phyloP scores from a whole-genome alignment of 2,797 vertebrate species.

The Chelon labrosus region DNA sequence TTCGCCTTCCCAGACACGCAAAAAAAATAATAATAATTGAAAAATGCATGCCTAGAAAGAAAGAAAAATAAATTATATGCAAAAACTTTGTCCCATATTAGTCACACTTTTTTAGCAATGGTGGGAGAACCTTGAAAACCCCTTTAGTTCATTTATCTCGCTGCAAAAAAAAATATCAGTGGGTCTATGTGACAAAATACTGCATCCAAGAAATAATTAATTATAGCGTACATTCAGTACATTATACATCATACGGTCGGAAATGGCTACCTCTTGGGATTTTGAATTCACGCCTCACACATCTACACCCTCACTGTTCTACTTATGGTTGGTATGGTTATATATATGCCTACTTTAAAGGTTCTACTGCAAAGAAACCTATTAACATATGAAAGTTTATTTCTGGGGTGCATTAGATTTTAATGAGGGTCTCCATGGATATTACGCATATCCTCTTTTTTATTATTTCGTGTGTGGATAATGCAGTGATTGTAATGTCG shows the following conservation, averaged over 20 bases:
- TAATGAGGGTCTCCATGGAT: slow-evolving; percentile 16
- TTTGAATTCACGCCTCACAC: slow-evolving; percentile 14
- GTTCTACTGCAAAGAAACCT: slow-evolving; percentile 4
- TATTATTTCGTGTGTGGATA: slow-evolving; percentile 13
- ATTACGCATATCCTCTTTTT: neutral
- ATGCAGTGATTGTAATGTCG: neutral
- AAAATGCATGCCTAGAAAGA: no score
- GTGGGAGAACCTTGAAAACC: neutral
- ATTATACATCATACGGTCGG: slow-evolving; percentile 21
- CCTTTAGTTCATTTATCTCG: neutral
- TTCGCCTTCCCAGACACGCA: no score
- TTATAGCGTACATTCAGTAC: neutral
- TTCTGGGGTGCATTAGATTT: slow-evolving; percentile 12
- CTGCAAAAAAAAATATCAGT: neutral
- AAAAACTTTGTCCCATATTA: no score
- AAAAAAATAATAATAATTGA: no score
- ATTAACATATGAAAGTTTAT: slow-evolving; percentile 44
- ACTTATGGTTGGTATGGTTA: neutral
- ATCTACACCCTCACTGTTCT: slow-evolving; percentile 1
- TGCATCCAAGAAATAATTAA: slow-evolving; percentile 5
- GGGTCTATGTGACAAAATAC: neutral
- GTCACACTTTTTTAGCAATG: no score
- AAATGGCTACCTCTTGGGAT: slow-evolving; percentile 13
- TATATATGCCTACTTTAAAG: neutral
- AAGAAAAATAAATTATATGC: no score